These are phyloP conservation scores for Lapara coniferarum DNA, from an alignment of 2,888 invertebrate species.

Conservation along the genomic window DNA sequence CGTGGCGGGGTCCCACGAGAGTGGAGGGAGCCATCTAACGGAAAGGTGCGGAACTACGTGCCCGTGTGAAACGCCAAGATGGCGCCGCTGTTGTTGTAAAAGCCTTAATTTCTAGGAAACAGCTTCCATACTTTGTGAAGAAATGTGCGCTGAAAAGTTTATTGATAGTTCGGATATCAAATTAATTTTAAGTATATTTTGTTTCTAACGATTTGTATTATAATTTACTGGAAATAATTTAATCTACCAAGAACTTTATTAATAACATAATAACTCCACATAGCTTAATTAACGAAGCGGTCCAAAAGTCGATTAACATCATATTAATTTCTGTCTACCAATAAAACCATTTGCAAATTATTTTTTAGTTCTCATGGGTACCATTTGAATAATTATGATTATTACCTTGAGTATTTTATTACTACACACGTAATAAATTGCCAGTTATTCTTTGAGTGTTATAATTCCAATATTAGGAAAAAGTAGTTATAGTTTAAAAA, in stretches of 20 bases:
- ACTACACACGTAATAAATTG: too few relatives aligned
- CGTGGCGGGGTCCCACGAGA: constrained; percentile 61
- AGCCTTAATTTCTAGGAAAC: constrained; percentile 35
- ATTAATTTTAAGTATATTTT: neutral
- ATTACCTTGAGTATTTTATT: neutral
- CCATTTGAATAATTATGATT: neutral
- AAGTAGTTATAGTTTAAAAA: too few relatives aligned
- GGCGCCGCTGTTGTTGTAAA: constrained; percentile 60
- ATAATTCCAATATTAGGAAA: too few relatives aligned
- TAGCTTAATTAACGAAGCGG: constrained; percentile 3
- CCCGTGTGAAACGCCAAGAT: constrained; percentile 57
- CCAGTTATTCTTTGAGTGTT: too few relatives aligned
- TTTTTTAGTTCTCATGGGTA: neutral
- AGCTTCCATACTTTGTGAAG: too few relatives aligned
- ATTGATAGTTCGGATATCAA: neutral
- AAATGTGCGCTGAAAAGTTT: neutral
- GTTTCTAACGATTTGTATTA: too few relatives aligned
- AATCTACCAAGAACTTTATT: neutral
- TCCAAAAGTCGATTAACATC: neutral
- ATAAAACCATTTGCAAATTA: constrained; percentile 16
- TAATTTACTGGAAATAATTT: neutral
- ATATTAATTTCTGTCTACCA: neutral
- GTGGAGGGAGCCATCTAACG: constrained; percentile 61
- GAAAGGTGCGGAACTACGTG: constrained; percentile 49
- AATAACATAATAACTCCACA: neutral